These are phyloP conservation scores for Artemia sinica DNA, from an alignment of 2,888 invertebrate species.

Conservation along the genomic window DNA sequence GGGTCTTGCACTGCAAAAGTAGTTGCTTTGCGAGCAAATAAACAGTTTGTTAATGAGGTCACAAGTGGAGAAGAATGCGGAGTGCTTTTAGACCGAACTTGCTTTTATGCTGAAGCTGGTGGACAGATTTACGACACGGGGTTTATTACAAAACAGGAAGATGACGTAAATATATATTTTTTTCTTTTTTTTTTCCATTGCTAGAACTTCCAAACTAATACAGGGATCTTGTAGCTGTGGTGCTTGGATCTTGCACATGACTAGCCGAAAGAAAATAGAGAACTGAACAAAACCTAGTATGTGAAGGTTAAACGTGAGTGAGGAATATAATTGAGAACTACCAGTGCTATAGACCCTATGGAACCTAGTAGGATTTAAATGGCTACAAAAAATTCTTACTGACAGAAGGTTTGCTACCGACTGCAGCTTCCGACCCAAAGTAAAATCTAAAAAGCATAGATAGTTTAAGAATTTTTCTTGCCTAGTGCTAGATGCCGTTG, in stretches of 20 bases:
- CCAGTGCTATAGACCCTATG: too few relatives aligned
- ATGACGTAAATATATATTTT: constrained; percentile 40
- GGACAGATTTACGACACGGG: constrained; percentile 97
- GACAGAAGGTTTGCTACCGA: too few relatives aligned
- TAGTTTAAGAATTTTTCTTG: too few relatives aligned
- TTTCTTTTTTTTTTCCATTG: not conserved
- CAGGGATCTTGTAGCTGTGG: not conserved
- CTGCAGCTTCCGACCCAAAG: too few relatives aligned
- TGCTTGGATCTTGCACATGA: constrained; percentile 15
- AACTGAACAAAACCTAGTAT: too few relatives aligned
- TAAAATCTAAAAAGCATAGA: too few relatives aligned
- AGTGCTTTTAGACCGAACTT: constrained; percentile 71
- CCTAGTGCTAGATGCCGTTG: too few relatives aligned
- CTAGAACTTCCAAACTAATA: not conserved
- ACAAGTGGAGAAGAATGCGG: constrained; percentile 74
- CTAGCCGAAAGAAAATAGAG: too few relatives aligned
- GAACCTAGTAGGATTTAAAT: too few relatives aligned
- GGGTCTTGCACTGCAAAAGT: constrained; percentile 52
- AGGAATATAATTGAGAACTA: too few relatives aligned
- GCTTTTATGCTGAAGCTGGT: constrained; percentile 97
- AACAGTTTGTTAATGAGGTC: constrained; percentile 67
- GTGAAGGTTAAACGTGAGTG: too few relatives aligned
- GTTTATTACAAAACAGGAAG: constrained; percentile 58
- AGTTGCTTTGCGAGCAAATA: constrained; percentile 57
- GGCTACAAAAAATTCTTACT: too few relatives aligned